phyloP scores from a whole-genome alignment of 2,113 vertebrate genomes.

The Gymnogyps californianus region DNA sequence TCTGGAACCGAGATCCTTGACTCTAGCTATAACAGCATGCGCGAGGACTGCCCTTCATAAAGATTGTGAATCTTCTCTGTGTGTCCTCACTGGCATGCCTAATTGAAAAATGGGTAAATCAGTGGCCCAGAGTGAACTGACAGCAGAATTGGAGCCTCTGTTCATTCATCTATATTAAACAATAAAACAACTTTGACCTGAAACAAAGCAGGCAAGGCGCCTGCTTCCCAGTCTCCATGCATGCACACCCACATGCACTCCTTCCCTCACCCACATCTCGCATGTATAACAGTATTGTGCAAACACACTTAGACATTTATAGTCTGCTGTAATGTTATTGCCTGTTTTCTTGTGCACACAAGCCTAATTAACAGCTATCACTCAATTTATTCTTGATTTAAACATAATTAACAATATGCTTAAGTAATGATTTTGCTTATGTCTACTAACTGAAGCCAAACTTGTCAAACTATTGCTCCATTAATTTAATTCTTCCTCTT shows the following conservation, averaged over 20 bases:
- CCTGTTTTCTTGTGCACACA: conserved; percentile 9
- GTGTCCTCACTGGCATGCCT: neutral
- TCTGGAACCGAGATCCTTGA: neutral
- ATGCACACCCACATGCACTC: rapidly evolving
- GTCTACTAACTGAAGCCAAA: conserved; percentile 32
- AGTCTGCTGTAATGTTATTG: neutral
- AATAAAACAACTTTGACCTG: neutral
- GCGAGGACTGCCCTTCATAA: neutral
- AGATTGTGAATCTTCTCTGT: neutral
- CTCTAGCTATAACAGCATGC: neutral
- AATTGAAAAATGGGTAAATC: neutral
- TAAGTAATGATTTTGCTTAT: conserved; percentile 45
- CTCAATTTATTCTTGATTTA: conserved; percentile 58
- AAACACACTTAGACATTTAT: neutral
- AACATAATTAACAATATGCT: conserved; percentile 61
- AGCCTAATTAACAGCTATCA: conserved; percentile 56
- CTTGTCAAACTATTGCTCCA: conserved; percentile 52
- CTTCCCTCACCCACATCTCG: neutral
- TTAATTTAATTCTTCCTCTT: conserved; percentile 62
- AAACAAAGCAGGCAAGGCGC: neutral
- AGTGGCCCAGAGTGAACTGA: neutral
- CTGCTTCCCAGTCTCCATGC: neutral
- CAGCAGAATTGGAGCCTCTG: neutral
- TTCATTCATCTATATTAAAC: neutral
- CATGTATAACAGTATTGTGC: neutral